Evolutionary conservation across 2,113 vertebrate species (phyloP), one percentile per base, ranked within the genome.

Genomic region (Sporophila hypoxantha): DNA sequence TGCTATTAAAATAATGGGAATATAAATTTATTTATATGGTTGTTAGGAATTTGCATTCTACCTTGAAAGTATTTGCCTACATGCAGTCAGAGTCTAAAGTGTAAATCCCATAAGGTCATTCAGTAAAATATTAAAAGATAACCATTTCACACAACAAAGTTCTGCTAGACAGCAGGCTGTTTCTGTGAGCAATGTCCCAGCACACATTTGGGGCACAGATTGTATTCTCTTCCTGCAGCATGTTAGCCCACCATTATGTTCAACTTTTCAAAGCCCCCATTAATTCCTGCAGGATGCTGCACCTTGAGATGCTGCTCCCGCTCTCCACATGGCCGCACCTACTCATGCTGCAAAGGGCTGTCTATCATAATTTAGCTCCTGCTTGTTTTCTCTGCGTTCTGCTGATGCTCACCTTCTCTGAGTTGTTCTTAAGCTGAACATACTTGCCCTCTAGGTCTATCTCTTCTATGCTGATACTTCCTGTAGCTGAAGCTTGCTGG

Each of bases 391-490:
- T 17, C 3, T 14, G 12, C 27, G 25, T 56, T 65, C 49, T 66
- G 26, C 74, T 37, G 64, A 73, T 41, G 30, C 61, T 50, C 76
- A 99, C 99, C 98, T 98, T 98, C 26, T 98, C 98, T 0, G 98
- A 98, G 65, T 96, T 96, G 92, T 99, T 99, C 94, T 95, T 97
- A 56, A 99, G 98, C 14, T 98, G 98, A 69, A 99, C 98, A 0
- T 98, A 98, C 32, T 98, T 99, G 62, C 99, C 99, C 66, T 99
- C 98, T 87, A 98, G 96, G 92, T 99, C 98, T 5, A 98, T 95
- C 74, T 99, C 98, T 42, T 98, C 98, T 27, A 99, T 98, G 93
- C 95, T 97, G 91, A 99, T 84, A 4, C 93, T 97, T 53, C 98
- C 98, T 0, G 95, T 96, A 34, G 98, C 97, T 3, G 98, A 97